phyloP scores from a whole-genome alignment of 2,113 vertebrate genomes.

The Melanerpes aurifrons region DNA sequence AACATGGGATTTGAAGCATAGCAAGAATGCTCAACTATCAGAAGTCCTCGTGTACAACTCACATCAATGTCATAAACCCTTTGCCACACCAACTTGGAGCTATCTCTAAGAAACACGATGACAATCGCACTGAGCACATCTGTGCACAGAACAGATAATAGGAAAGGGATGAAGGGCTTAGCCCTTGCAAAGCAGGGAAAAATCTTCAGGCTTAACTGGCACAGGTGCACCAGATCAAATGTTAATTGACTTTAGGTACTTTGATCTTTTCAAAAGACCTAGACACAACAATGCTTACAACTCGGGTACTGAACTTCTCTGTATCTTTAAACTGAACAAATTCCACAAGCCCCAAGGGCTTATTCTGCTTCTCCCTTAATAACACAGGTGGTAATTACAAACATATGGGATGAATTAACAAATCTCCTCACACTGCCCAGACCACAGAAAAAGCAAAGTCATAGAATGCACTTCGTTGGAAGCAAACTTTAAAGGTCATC shows the following conservation, averaged over 20 bases:
- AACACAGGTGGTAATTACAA: background rate
- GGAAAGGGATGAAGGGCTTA: slow-evolving; percentile 8
- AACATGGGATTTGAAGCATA: background rate
- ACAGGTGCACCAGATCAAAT: background rate
- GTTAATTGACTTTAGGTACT: background rate
- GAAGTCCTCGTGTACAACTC: slow-evolving; percentile 12
- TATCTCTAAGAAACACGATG: background rate
- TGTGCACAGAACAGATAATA: background rate
- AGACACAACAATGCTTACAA: background rate
- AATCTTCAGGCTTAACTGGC: background rate
- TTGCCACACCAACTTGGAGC: background rate
- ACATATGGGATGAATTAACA: background rate
- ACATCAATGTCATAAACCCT: slow-evolving; percentile 23
- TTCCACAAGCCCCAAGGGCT: accelerated
- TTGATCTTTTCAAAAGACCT: background rate
- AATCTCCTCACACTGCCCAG: background rate
- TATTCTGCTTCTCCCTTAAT: background rate
- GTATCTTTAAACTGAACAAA: background rate
- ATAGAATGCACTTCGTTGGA: no score
- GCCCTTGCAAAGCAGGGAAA: background rate
- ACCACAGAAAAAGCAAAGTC: background rate
- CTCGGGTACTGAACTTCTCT: background rate
- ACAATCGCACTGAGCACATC: background rate
- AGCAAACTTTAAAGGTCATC: no score
- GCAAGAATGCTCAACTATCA: background rate